Conservation (phyloP, 2,888 invertebrate species). For the Agrochola litura region DNA sequence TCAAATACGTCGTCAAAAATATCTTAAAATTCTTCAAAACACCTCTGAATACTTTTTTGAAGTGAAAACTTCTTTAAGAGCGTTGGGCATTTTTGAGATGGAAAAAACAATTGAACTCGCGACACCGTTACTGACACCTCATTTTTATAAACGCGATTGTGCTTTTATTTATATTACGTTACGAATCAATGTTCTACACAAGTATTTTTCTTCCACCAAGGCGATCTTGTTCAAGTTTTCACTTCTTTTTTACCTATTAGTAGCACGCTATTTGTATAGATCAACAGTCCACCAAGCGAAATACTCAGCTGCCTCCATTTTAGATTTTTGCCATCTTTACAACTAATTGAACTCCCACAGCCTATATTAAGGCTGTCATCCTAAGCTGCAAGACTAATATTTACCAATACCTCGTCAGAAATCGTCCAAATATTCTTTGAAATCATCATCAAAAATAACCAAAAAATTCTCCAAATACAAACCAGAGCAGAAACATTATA, state of each 20-base stretch:
- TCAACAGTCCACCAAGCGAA: constrained; percentile 65
- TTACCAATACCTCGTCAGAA: background rate
- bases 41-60: background rate
- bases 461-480: background rate
- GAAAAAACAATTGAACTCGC: too few relatives aligned
- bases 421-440: background rate
- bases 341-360: background rate
- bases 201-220: too few relatives aligned
- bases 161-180: too few relatives aligned
- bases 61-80: too few relatives aligned
- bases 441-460: background rate
- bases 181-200: too few relatives aligned
- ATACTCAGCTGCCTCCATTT: background rate
- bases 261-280: too few relatives aligned
- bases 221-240: too few relatives aligned
- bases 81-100: too few relatives aligned
- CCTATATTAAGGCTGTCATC: background rate
- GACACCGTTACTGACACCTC: too few relatives aligned
- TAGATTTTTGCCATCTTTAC: background rate
- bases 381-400: background rate
- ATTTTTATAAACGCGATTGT: too few relatives aligned
- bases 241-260: too few relatives aligned
- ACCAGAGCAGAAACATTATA: constrained; percentile 36
- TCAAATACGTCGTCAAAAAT: too few relatives aligned
- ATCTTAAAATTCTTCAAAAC: background rate